Evolutionary conservation across 2,888 invertebrate species (phyloP).

Genomic region (Ligdia adustata): DNA sequence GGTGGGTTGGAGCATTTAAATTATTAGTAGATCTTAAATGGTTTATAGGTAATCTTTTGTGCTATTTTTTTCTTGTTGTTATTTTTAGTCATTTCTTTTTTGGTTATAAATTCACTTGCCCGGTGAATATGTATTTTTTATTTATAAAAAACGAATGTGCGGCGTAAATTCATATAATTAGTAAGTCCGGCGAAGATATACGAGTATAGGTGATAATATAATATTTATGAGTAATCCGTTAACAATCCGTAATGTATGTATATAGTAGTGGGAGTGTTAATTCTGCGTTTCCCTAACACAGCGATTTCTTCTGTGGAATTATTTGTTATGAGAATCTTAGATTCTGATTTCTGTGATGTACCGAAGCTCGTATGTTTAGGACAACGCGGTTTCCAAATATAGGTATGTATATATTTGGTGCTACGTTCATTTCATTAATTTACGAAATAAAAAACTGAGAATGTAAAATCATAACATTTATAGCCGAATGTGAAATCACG

Average conservation of each 20-base stretch:
- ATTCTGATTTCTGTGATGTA: slow-evolving; percentile 37
- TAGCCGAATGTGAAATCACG: not conserved
- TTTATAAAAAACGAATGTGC: not conserved
- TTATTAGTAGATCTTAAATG: too few species aligned
- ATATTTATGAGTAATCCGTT: slow-evolving; percentile 24
- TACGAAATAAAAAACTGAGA: not conserved
- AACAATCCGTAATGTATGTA: slow-evolving; percentile 9
- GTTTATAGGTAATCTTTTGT: too few species aligned
- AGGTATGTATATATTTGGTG: slow-evolving; percentile 27
- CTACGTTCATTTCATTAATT: slow-evolving; percentile 5
- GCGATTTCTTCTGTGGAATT: slow-evolving; percentile 15
- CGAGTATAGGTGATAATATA: slow-evolving; percentile 28
- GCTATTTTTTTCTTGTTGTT: too few species aligned
- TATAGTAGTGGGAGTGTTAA: slow-evolving; percentile 24
- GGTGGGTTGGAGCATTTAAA: too few species aligned
- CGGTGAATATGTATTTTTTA: too few species aligned
- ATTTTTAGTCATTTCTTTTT: too few species aligned
- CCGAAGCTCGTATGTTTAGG: slow-evolving; percentile 13
- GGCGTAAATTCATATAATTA: slow-evolving; percentile 2
- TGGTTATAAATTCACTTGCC: too few species aligned
- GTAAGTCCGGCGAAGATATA: slow-evolving; percentile 16
- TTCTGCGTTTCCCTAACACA: slow-evolving; percentile 9
- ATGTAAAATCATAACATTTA: not conserved
- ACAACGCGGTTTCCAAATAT: slow-evolving; percentile 18
- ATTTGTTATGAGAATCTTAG: slow-evolving; percentile 36